phyloP scores from a whole-genome alignment of 2,888 invertebrate genomes.

The Aporophyla nigra region DNA sequence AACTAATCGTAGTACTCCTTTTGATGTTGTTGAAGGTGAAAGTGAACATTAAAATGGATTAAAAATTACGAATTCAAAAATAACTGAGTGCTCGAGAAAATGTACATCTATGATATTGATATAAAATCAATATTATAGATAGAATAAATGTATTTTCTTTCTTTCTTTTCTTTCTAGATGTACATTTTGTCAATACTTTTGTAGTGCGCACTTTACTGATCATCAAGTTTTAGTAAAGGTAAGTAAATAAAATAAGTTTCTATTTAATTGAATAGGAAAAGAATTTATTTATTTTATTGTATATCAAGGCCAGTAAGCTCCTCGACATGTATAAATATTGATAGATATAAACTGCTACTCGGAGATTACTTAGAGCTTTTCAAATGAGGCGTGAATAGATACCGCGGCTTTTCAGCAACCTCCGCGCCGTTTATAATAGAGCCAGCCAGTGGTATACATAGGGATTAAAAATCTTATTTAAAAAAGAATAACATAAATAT shows the following conservation, averaged over 20 bases:
- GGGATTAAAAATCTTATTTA: neutral
- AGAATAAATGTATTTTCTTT: too few species aligned
- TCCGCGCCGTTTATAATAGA: constrained; percentile 38
- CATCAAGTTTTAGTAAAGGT: neutral
- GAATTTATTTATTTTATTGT: neutral
- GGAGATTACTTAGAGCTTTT: constrained; percentile 59
- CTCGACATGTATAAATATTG: constrained; percentile 27
- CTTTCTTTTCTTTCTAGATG: too few species aligned
- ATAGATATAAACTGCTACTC: constrained; percentile 39
- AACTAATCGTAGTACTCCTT: constrained; percentile 93
- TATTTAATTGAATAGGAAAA: neutral
- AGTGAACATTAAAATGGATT: constrained; percentile 86
- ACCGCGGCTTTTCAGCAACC: constrained; percentile 39
- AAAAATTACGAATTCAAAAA: neutral
- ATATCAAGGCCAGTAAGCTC: neutral
- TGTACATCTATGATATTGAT: too few species aligned
- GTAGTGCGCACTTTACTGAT: too few species aligned
- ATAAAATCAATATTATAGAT: too few species aligned
- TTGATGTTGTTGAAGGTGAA: constrained; percentile 95
- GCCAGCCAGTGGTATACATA: constrained; percentile 12
- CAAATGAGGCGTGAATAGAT: constrained; percentile 63
- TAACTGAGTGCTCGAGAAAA: too few species aligned
- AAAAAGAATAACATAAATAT: neutral
- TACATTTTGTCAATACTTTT: too few species aligned
- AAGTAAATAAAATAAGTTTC: neutral